A percentile compares a stretch with the other conserved stretches of the same genome.
Evolutionary conservation across 1,140 invertebrate species (phyloP).

Genomic region (Caenorhabditis inopinata): DNA sequence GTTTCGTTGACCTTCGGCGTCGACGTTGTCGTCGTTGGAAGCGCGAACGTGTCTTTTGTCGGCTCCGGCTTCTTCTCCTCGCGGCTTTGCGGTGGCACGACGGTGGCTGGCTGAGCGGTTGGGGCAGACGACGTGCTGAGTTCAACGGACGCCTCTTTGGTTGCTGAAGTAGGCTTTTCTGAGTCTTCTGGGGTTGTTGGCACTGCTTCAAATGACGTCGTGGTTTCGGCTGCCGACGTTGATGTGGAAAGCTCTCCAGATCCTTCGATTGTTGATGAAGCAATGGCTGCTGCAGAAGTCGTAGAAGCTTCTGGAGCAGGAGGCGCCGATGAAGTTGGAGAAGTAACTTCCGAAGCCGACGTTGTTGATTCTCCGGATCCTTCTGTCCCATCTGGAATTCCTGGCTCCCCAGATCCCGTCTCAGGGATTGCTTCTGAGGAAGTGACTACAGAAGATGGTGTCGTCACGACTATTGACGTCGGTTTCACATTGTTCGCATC

Average conservation of each 20-base stretch:
- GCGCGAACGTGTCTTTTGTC: slow-evolving; percentile 42
- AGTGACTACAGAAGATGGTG: background rate
- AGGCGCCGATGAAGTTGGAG: background rate
- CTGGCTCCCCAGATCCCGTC: background rate
- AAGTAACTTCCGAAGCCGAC: slow-evolving; percentile 11
- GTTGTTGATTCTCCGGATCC: background rate
- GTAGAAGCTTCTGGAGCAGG: background rate
- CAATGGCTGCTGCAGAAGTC: too few species aligned
- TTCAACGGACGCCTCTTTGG: background rate
- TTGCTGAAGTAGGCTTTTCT: too few species aligned
- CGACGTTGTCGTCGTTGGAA: background rate
- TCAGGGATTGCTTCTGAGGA: background rate
- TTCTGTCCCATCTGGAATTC: background rate
- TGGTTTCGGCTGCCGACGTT: too few species aligned
- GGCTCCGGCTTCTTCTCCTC: background rate
- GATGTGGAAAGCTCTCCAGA: too few species aligned
- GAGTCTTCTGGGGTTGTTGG: too few species aligned
- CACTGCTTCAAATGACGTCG: too few species aligned
- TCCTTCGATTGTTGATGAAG: too few species aligned
- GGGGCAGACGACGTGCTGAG: background rate
- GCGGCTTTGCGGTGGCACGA: background rate
- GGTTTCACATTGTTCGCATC: background rate
- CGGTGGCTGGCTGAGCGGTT: background rate
- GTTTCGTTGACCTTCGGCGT: background rate
- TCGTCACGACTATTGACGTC: background rate